These are phyloP conservation scores for Xylota segnis DNA, from an alignment of 2,888 invertebrate species.

Conservation along the genomic window DNA sequence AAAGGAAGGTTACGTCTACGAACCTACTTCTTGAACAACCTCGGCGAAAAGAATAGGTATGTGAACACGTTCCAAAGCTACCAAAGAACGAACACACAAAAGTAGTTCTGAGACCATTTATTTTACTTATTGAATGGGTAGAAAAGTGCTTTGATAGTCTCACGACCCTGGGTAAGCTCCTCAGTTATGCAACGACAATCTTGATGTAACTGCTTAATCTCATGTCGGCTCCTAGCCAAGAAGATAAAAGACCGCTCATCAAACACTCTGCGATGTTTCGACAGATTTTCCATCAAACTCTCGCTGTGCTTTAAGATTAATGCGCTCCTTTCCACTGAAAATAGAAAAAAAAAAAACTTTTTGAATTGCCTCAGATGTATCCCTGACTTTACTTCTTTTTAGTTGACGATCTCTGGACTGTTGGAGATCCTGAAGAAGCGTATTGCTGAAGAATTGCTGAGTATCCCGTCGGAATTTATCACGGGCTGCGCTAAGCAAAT, in stretches of 20 bases:
- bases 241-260: slow-evolving; percentile 35
- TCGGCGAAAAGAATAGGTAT: too few relatives aligned
- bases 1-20: too few relatives aligned
- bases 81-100: background rate
- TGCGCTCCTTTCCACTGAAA: slow-evolving; percentile 14
- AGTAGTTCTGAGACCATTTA: background rate
- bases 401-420: slow-evolving; percentile 8
- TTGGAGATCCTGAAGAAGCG: slow-evolving; percentile 24
- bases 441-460: slow-evolving; percentile 31
- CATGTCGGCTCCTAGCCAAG: slow-evolving; percentile 31
- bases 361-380: background rate
- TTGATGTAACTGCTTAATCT: slow-evolving; percentile 15
- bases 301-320: slow-evolving; percentile 38
- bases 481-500: slow-evolving; percentile 28
- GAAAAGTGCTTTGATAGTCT: slow-evolving; percentile 6
- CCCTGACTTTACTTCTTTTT: background rate
- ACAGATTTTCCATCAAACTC: slow-evolving; percentile 17
- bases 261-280: slow-evolving; percentile 22
- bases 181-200: slow-evolving; percentile 27
- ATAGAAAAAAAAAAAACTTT: background rate
- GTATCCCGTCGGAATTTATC: slow-evolving; percentile 46
- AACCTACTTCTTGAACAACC: too few relatives aligned
- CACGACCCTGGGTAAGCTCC: slow-evolving; percentile 22
- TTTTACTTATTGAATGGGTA: slow-evolving; percentile 20
- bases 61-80: too few relatives aligned